phyloP scores from a whole-genome alignment of 2,113 vertebrate species.

The Gila orcuttii region DNA sequence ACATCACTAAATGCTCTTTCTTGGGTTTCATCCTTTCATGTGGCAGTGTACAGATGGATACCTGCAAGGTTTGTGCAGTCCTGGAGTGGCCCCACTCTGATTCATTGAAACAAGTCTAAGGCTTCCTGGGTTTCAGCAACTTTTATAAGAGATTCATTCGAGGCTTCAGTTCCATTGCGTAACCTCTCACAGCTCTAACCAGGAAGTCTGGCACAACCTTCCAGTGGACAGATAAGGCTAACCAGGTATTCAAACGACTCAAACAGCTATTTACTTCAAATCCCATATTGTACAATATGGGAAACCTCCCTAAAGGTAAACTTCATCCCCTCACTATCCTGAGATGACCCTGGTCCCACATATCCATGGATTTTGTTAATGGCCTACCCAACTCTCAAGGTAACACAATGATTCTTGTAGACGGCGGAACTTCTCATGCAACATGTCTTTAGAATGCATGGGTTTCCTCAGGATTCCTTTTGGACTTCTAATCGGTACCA shows the following conservation, averaged over 20 bases:
- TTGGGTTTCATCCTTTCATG: too few species aligned
- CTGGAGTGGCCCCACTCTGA: background rate
- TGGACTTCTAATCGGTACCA: background rate
- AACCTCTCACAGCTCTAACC: background rate
- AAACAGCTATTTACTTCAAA: background rate
- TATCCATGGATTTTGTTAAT: too few species aligned
- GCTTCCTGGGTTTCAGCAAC: too few species aligned
- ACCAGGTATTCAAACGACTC: background rate
- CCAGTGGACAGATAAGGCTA: background rate
- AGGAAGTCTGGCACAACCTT: background rate
- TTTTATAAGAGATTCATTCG: background rate
- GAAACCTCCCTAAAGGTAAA: too few species aligned
- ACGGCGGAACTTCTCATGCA: too few species aligned
- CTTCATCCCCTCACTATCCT: too few species aligned
- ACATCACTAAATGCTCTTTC: too few species aligned
- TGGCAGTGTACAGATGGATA: background rate
- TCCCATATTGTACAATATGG: background rate
- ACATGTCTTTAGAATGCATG: too few species aligned
- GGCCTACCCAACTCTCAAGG: too few species aligned
- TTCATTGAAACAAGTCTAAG: too few species aligned
- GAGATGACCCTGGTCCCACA: too few species aligned
- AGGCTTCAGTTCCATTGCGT: background rate
- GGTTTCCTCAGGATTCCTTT: background rate
- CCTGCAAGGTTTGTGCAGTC: background rate
- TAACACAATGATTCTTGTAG: too few species aligned